These are phyloP conservation scores for Etheostoma perlongum DNA, from an alignment of 2,797 vertebrate genomes.

Conservation along the genomic window DNA sequence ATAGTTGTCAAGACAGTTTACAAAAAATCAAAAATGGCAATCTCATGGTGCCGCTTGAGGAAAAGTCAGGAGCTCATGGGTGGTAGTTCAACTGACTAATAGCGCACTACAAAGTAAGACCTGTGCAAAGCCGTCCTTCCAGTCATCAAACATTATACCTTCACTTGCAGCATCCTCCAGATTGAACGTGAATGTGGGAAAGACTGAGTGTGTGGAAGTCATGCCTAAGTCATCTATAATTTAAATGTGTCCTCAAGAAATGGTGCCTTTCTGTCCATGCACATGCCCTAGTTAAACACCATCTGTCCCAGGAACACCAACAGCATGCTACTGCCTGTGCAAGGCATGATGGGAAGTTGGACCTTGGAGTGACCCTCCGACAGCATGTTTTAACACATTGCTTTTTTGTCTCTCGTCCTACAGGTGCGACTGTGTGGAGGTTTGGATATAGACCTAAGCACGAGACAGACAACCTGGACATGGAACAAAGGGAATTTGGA, in stretches of 20 bases:
- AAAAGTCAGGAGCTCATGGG: too few species aligned
- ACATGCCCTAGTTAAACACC: slow-evolving; percentile 65
- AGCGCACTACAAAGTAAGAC: not conserved
- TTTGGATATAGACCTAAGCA: slow-evolving; percentile 34
- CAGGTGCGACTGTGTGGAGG: slow-evolving; percentile 49
- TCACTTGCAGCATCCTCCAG: slow-evolving; percentile 25
- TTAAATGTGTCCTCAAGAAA: slow-evolving; percentile 70
- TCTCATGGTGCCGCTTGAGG: too few species aligned
- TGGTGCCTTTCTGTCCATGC: slow-evolving; percentile 49
- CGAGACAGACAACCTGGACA: slow-evolving; percentile 19
- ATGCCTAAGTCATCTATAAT: slow-evolving; percentile 69
- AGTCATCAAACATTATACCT: not conserved
- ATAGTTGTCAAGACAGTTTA: not conserved
- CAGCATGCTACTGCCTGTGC: slow-evolving; percentile 23
- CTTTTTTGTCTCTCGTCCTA: slow-evolving; percentile 51
- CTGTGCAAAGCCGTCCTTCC: not conserved
- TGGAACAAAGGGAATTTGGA: slow-evolving; percentile 48
- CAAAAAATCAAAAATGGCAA: not conserved
- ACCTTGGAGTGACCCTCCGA: slow-evolving; percentile 45
- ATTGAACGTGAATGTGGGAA: slow-evolving; percentile 13
- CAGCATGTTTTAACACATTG: slow-evolving; percentile 19
- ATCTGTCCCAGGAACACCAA: slow-evolving; percentile 57
- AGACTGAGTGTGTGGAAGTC: slow-evolving; percentile 34
- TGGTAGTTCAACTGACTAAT: not conserved
- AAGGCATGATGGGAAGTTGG: slow-evolving; percentile 48